A percentile compares a stretch with the other conserved stretches of the same genome.
Evolutionary conservation across 1,140 invertebrate genomes (phyloP).

Genomic region (Penaeus chinensis): DNA sequence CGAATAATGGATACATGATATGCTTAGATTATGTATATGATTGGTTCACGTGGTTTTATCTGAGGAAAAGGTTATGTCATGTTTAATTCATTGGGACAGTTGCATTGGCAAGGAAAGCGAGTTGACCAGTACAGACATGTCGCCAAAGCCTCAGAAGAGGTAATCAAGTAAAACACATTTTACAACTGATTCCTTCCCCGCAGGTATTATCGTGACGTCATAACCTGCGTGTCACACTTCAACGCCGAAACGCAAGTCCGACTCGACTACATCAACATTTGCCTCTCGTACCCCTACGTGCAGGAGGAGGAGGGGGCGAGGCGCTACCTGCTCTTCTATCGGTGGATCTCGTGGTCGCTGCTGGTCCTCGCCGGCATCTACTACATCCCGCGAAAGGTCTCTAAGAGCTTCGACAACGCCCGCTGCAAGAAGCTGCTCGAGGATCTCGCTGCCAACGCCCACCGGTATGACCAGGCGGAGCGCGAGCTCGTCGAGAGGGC

Average conservation of each 20-base stretch:
- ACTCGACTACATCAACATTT: constrained; percentile 58
- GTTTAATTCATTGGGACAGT: too few species aligned
- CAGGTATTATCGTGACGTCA: constrained; percentile 58
- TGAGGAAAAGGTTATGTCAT: too few species aligned
- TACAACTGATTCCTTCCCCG: background rate
- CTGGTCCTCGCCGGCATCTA: constrained; percentile 38
- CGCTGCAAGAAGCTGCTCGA: constrained; percentile 56
- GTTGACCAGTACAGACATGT: background rate
- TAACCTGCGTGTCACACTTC: constrained; percentile 58
- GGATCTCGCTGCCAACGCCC: constrained; percentile 47
- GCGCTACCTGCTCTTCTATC: constrained; percentile 50
- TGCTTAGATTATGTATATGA: too few species aligned
- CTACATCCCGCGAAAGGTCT: constrained; percentile 53
- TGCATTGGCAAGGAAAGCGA: too few species aligned
- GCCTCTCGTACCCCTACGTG: constrained; percentile 51
- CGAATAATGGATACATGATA: too few species aligned
- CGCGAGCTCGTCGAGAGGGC: constrained; percentile 44
- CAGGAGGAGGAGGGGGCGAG: constrained; percentile 10
- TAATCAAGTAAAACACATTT: background rate
- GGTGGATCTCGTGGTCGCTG: constrained; percentile 52
- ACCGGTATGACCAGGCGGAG: constrained; percentile 46
- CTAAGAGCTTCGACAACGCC: constrained; percentile 52
- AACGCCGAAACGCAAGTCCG: constrained; percentile 54
- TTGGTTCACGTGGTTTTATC: too few species aligned
- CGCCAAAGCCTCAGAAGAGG: background rate